Conservation (phyloP, 1,140 invertebrate species). For the Trichoplusia ni region DNA sequence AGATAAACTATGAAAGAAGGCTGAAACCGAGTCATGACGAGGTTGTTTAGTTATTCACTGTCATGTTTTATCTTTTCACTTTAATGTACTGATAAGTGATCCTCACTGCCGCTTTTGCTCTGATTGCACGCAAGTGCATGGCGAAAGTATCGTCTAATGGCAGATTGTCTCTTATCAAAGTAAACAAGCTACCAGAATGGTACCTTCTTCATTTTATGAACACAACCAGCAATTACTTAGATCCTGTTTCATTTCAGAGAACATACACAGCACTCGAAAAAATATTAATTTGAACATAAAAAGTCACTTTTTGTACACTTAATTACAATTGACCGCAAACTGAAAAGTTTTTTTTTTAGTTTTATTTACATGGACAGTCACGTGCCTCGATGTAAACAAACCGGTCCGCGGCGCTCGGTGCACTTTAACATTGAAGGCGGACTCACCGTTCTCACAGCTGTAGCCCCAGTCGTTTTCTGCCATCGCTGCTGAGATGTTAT, state of each 20-base stretch:
- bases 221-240: neutral
- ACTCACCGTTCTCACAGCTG: slow-evolving; percentile 79
- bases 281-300: neutral
- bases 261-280: neutral
- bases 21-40: slow-evolving; percentile 36
- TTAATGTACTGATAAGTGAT: slow-evolving; percentile 18
- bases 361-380: slow-evolving; percentile 63
- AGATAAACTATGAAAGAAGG: slow-evolving; percentile 32
- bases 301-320: neutral
- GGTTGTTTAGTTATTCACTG: slow-evolving; percentile 10
- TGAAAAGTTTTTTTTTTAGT: slow-evolving; percentile 9
- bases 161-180: slow-evolving; percentile 12
- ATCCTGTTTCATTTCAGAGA: neutral
- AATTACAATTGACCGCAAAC: neutral
- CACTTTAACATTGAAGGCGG: slow-evolving; percentile 41
- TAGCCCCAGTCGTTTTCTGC: slow-evolving; percentile 77
- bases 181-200: neutral
- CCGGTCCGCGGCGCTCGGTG: slow-evolving; percentile 57
- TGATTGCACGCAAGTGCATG: slow-evolving; percentile 14
- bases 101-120: slow-evolving; percentile 2
- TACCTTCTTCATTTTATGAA: neutral
- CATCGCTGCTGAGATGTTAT: slow-evolving; percentile 56
- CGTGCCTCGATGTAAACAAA: slow-evolving; percentile 77
- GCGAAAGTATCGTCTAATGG: slow-evolving; percentile 16
- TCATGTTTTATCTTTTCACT: slow-evolving; percentile 18